phyloP scores from a whole-genome alignment of 2,888 invertebrate species.

The Allophyes oxyacanthae region DNA sequence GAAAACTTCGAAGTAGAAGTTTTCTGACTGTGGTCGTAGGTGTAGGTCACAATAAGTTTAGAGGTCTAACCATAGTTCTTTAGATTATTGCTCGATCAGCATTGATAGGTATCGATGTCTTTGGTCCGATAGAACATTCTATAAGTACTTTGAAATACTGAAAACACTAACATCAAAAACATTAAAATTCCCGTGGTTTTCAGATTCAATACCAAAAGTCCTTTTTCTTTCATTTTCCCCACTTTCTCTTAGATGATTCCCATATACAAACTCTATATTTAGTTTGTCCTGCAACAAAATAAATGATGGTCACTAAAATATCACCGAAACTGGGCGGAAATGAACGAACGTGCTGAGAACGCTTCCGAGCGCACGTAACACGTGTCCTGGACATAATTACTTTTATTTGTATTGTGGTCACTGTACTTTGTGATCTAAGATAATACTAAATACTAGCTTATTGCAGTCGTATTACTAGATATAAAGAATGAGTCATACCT shows the following conservation, averaged over 20 bases:
- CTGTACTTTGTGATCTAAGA: slow-evolving; percentile 37
- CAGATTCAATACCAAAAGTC: no score
- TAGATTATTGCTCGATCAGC: no score
- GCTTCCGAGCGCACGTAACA: slow-evolving; percentile 67
- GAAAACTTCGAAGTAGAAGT: no score
- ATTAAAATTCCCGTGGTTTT: no score
- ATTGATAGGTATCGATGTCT: no score
- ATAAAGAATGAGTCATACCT: not conserved
- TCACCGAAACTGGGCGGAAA: slow-evolving; percentile 73
- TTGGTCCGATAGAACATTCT: no score
- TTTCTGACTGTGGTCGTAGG: no score
- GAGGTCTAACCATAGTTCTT: no score
- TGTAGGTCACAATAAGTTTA: no score
- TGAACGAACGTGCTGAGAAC: slow-evolving; percentile 70
- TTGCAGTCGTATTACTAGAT: slow-evolving; percentile 2
- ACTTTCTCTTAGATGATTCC: not conserved
- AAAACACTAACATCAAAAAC: no score
- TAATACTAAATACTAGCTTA: slow-evolving; percentile 17
- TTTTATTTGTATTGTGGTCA: slow-evolving; percentile 57
- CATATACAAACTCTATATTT: slow-evolving; percentile 2
- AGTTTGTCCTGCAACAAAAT: slow-evolving; percentile 2
- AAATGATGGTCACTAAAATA: slow-evolving; percentile 55
- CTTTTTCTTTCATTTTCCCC: not conserved
- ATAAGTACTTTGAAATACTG: no score
- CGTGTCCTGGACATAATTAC: slow-evolving; percentile 49